Conservation (phyloP, 2,113 vertebrate species). For the Athene noctua region DNA sequence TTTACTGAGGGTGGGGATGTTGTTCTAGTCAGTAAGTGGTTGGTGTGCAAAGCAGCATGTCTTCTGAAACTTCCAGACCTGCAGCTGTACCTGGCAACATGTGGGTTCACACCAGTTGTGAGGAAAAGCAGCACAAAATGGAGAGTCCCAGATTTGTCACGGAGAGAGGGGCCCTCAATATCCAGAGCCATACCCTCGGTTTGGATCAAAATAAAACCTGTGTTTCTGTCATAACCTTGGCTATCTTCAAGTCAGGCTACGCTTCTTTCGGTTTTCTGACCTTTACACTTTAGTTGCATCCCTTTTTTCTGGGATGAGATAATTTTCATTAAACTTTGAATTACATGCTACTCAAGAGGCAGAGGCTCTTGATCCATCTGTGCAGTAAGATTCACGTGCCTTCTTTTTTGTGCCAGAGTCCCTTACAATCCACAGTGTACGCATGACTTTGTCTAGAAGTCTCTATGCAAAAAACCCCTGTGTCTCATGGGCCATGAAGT, state of each 20-base stretch:
- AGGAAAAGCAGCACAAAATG: not conserved
- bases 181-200: not conserved
- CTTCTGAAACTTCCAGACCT: not conserved
- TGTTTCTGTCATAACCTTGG: not conserved
- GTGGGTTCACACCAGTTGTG: not conserved
- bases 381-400: not conserved
- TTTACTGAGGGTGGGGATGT: not conserved
- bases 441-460: not conserved
- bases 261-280: not conserved
- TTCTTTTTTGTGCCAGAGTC: not conserved
- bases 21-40: not conserved
- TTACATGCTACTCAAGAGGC: not conserved
- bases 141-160: not conserved
- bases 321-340: not conserved
- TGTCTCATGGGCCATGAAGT: not conserved
- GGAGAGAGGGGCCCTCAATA: not conserved
- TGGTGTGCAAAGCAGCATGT: not conserved
- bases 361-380: not conserved
- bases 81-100: not conserved
- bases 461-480: not conserved
- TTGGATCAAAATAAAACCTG: not conserved
- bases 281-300: not conserved
- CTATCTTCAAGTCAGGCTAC: not conserved
- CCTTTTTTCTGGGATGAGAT: not conserved
- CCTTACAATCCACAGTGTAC: not conserved